Conservation (phyloP, 1,140 invertebrate genomes). For the Penaeus indicus region DNA sequence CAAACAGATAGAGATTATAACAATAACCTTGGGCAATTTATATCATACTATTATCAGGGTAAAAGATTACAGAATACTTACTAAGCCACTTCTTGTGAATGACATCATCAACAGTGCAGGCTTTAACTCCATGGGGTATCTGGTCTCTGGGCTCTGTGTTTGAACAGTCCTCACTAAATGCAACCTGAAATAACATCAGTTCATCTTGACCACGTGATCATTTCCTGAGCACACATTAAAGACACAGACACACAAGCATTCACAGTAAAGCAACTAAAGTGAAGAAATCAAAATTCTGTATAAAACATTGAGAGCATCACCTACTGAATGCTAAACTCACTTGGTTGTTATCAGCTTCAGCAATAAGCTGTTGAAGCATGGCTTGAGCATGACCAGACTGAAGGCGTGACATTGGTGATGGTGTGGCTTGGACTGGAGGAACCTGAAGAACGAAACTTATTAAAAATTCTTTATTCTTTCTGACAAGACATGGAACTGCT, state of each 20-base stretch:
- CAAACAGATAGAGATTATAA: too few relatives aligned
- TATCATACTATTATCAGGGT: too few relatives aligned
- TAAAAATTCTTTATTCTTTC: not conserved
- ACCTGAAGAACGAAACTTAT: conserved; percentile 48
- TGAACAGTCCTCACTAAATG: conserved; percentile 89
- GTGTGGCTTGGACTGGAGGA: conserved; percentile 69
- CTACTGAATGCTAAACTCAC: conserved; percentile 71
- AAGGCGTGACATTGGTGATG: conserved; percentile 75
- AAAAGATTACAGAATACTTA: conserved; percentile 71
- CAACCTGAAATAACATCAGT: conserved; percentile 76
- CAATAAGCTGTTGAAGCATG: conserved; percentile 92
- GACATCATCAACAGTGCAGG: conserved; percentile 90
- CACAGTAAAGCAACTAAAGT: not conserved
- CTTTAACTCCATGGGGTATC: conserved; percentile 84
- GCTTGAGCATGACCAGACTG: conserved; percentile 79
- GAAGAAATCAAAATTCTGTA: not conserved
- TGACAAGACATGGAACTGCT: not conserved
- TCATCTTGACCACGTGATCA: too few relatives aligned
- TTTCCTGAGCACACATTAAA: too few relatives aligned
- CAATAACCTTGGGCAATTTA: too few relatives aligned
- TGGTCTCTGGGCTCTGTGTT: conserved; percentile 82
- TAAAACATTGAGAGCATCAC: not conserved
- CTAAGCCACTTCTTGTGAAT: conserved; percentile 94
- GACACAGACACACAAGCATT: too few relatives aligned
- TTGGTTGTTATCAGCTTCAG: conserved; percentile 94